A percentile compares a stretch with the other conserved stretches of the same genome.
Evolutionary conservation across 2,113 vertebrate genomes (phyloP).

Genomic region (sheep (Ovis aries)): ARS-UI_Ramb_v3.0 NC_056055.1:3130501-3131000

Average conservation of each 20-base stretch:
- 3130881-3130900: accelerated
- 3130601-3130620: slow-evolving; percentile 39
- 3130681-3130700: slow-evolving; percentile 57
- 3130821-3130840: accelerated
- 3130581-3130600: slow-evolving; percentile 73
- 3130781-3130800: not conserved
- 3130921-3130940: not conserved
- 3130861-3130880: not conserved
- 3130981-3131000: not conserved
- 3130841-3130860: not conserved
- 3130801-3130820: accelerated
- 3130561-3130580: slow-evolving; percentile 62
- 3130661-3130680: slow-evolving; percentile 77
- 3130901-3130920: not conserved
- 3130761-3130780: not conserved
- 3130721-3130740: not conserved
- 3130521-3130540: slow-evolving; percentile 79
- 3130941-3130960: not conserved
- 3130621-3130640: slow-evolving; percentile 16
- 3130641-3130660: slow-evolving; percentile 75
- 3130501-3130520: slow-evolving; percentile 78
- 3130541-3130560: slow-evolving; percentile 77
- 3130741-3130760: not conserved
- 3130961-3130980: not conserved
- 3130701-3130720: not conserved